Base-by-base conservation (phyloP, 2,113 vertebrate genomes). In the Chascanopsetta lugubris region DNA sequence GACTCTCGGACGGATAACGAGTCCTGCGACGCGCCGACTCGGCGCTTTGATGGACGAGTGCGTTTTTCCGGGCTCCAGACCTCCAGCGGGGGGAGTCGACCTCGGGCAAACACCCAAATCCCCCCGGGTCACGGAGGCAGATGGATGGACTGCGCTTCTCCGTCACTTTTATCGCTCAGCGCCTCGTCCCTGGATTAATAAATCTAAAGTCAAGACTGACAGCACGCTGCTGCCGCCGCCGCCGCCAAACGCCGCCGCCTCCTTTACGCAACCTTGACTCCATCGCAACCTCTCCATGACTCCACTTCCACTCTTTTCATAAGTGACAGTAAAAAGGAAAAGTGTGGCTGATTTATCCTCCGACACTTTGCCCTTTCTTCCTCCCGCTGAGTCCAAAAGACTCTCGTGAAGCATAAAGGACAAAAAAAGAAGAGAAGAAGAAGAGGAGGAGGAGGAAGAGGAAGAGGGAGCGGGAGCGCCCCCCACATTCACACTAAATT, bases 181-280 rank as follows among this genome's bases (percentile, higher is more conserved):
- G 84, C 87, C 86, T 82, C 82, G 69, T 71, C 86, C 77, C 68
- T 57, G 65, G 77, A 80, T 92, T 87, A 80, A 91, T 92, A 90
- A 88, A 90, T 91, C 81, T 56, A 76, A 67, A 86, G 60, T 83
- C 79, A 72, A 75, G 77, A 85, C 72, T 65, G 83, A 63, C 75
- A 69, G 78, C 70, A 72, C 59, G 29, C 29, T 4, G 29, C n/a
- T n/a, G n/a, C n/a, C n/a, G n/a, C 71, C 40, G 80, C 82, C 86
- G 74, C 61, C 69, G 21, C 40, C 22, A 20, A 34, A 29, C 51
- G 68, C 51, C 9, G 6, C 64, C 29, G 66, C 49, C 66, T 69
- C 78, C 77, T 85, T 79, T 84, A 66, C 61, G 60, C 76, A 90
- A 90, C 91, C 91, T 92, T 92, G 89, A 90, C 87, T 88, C 85